A percentile compares a stretch with the other conserved stretches of the same genome.
Conservation (phyloP, 2,113 vertebrate species). For the Hypomesus transpacificus region DNA sequence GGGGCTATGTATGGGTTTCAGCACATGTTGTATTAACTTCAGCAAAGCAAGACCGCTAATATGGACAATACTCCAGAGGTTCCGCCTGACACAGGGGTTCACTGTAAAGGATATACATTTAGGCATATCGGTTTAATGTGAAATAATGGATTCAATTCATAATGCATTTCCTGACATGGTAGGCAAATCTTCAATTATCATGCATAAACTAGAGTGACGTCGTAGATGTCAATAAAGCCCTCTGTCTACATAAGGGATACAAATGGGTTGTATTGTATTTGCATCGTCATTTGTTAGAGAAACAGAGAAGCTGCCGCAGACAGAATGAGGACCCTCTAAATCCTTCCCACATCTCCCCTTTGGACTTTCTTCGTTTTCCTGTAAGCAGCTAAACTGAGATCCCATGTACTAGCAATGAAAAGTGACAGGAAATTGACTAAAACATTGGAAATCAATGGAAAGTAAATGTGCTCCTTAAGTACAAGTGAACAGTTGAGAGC, state of each 20-base stretch:
- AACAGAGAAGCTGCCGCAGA: conserved; percentile 25
- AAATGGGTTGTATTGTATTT: no score
- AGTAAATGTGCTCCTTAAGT: conserved; percentile 99
- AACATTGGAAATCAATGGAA: conserved; percentile 99
- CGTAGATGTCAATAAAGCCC: no score
- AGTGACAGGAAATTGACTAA: conserved; percentile 98
- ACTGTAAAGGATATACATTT: no score
- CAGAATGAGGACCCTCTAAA: conserved; percentile 42
- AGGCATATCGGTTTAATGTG: no score
- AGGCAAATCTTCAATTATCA: no score
- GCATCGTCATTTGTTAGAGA: neutral
- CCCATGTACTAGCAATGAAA: conserved; percentile 93
- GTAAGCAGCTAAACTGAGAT: conserved; percentile 93
- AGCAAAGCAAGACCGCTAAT: conserved; percentile 13
- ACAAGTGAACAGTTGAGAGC: conserved; percentile 98
- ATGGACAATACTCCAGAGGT: conserved; percentile 1
- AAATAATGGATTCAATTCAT: no score
- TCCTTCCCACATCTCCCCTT: conserved; percentile 49
- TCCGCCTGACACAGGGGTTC: no score
- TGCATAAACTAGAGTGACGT: no score
- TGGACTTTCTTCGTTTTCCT: conserved; percentile 71
- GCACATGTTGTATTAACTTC: conserved; percentile 33
- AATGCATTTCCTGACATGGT: no score
- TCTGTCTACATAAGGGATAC: no score
- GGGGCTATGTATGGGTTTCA: conserved; percentile 14